A percentile compares a stretch with the other conserved stretches of the same genome.
phyloP scores from a whole-genome alignment of 2,888 invertebrate species.

The Acanthosepion lycidas region DNA sequence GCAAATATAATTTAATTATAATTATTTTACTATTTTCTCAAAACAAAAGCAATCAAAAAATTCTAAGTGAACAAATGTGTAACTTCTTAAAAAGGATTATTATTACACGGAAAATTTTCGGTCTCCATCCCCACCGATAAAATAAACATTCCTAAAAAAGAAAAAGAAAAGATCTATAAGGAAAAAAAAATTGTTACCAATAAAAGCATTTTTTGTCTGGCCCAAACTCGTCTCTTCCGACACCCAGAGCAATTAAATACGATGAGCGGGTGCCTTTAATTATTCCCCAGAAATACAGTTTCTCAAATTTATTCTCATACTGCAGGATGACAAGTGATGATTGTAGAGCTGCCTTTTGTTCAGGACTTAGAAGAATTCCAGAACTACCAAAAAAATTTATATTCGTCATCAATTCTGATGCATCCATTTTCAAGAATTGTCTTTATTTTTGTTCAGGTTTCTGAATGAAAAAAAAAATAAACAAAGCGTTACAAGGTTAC shows the following conservation, averaged over 20 bases:
- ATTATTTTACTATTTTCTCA: too few species aligned
- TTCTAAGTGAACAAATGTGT: too few species aligned
- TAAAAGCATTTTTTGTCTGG: conserved; percentile 85
- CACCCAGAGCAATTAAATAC: conserved; percentile 89
- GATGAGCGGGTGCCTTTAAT: conserved; percentile 79
- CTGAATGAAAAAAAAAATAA: neutral
- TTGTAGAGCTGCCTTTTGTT: conserved; percentile 82
- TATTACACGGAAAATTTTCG: too few species aligned
- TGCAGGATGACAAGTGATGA: conserved; percentile 86
- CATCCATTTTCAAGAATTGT: conserved; percentile 76
- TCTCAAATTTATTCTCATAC: conserved; percentile 87
- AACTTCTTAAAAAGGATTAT: too few species aligned
- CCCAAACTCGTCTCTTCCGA: conserved; percentile 82
- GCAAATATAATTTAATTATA: too few species aligned
- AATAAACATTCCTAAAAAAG: conserved; percentile 53
- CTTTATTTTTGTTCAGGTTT: neutral
- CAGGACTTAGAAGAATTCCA: conserved; percentile 83
- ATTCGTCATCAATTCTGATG: conserved; percentile 77
- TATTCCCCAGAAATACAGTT: conserved; percentile 90
- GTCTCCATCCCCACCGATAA: neutral
- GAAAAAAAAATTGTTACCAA: conserved; percentile 76
- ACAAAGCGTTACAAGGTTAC: neutral
- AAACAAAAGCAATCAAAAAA: too few species aligned
- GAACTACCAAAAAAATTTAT: conserved; percentile 79
- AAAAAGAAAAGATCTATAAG: conserved; percentile 35